Evolutionary conservation across 92 coral and sea anemone genomes (phyloP).

Genomic region (Desmophyllum pertusum): DNA sequence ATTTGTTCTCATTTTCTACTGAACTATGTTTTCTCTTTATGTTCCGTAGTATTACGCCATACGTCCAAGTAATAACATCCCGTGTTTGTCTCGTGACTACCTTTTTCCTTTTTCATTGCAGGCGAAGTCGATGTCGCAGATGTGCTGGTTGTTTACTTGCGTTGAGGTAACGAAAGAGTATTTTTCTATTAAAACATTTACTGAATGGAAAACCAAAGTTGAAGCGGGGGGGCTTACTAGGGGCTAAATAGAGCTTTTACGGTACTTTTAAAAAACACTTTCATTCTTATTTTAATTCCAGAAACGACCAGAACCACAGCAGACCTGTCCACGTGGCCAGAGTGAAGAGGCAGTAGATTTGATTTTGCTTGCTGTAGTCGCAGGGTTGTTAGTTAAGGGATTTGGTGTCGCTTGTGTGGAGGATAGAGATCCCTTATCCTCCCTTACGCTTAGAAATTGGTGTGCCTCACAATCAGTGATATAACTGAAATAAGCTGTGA

Average conservation of each 20-base stretch:
- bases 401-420: not conserved
- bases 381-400: not conserved
- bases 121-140: conserved; percentile 8
- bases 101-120: not conserved
- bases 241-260: too few relatives aligned
- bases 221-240: too few relatives aligned
- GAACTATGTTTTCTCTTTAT: too few relatives aligned
- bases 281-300: not conserved
- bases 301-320: not conserved
- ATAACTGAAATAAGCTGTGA: not conserved
- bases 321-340: too few relatives aligned
- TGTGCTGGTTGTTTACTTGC: conserved; percentile 20
- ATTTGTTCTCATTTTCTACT: too few relatives aligned
- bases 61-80: too few relatives aligned
- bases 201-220: too few relatives aligned
- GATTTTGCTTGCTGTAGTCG: not conserved
- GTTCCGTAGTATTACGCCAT: too few relatives aligned
- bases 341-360: not conserved
- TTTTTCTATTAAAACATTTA: not conserved
- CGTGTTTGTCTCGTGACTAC: too few relatives aligned
- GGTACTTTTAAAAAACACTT: too few relatives aligned
- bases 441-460: not conserved
- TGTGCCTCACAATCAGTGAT: not conserved
- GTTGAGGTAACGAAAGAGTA: not conserved
- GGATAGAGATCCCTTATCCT: not conserved